Evolutionary conservation across 2,797 vertebrate species (phyloP).

Genomic region (Cossypha dichroa): DNA sequence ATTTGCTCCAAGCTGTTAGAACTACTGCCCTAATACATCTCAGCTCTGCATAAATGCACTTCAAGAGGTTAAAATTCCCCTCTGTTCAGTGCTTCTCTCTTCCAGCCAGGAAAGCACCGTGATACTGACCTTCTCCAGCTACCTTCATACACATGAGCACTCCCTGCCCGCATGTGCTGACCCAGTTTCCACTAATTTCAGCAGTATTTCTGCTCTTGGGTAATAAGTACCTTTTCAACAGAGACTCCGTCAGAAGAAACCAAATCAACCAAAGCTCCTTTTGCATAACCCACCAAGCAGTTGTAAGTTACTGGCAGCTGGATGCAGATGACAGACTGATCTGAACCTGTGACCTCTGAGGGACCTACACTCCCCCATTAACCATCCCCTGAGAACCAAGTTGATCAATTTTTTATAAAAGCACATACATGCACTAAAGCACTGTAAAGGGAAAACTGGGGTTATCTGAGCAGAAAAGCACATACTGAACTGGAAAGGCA

Average conservation of each 20-base stretch:
- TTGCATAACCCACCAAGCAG: not conserved
- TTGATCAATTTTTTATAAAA: not conserved
- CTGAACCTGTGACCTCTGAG: not conserved
- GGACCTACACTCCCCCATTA: not conserved
- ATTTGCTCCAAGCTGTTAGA: not conserved
- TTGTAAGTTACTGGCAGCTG: not conserved
- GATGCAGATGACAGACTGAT: not conserved
- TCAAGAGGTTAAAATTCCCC: not conserved
- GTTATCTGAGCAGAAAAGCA: not conserved
- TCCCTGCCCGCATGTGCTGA: not conserved
- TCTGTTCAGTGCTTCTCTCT: not conserved
- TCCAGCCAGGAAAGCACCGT: not conserved
- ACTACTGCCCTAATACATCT: not conserved
- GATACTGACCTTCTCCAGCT: not conserved
- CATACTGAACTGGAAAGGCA: not conserved
- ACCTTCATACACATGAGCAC: not conserved
- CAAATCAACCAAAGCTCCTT: not conserved
- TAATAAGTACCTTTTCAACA: not conserved
- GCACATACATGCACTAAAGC: not conserved
- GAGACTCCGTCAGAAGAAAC: not conserved
- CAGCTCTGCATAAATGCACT: not conserved
- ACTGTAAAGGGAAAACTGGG: not conserved
- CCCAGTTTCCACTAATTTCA: conserved; percentile 21
- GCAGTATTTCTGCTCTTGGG: not conserved
- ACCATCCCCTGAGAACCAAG: not conserved